A percentile compares a stretch with the other conserved stretches of the same genome.
Conservation (phyloP, 1,140 invertebrate species). For the Neuroterus valhalla region DNA sequence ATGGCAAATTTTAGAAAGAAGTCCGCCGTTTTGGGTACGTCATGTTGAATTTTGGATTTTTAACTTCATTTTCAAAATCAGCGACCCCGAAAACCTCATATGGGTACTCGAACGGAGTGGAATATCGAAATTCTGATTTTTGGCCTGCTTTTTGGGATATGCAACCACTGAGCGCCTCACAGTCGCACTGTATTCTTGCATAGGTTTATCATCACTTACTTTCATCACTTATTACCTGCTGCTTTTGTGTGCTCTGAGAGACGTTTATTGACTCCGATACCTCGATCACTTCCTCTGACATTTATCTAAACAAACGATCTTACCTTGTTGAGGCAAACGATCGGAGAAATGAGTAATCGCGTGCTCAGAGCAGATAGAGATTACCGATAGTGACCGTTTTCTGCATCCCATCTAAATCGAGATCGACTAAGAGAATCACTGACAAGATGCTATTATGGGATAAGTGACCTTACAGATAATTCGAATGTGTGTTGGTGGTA, state of each 20-base stretch:
- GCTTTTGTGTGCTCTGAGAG: neutral
- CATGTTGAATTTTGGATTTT: too few species aligned
- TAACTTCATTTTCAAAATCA: too few species aligned
- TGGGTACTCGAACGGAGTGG: too few species aligned
- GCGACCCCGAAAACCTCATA: too few species aligned
- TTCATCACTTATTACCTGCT: neutral
- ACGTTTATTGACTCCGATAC: slow-evolving; percentile 16
- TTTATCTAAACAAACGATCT: slow-evolving; percentile 23
- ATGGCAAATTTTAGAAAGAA: too few species aligned
- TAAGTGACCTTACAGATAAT: neutral
- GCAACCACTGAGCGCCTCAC: too few species aligned
- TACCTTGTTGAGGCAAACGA: slow-evolving; percentile 20
- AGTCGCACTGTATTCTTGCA: neutral
- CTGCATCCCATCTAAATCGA: slow-evolving; percentile 18
- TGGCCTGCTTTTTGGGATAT: too few species aligned
- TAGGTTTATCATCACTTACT: neutral
- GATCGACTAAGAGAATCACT: neutral
- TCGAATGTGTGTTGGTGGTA: neutral
- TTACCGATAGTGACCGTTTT: neutral
- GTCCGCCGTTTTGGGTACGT: too few species aligned
- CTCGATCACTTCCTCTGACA: slow-evolving; percentile 33
- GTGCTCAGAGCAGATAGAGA: slow-evolving; percentile 5
- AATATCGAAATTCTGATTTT: too few species aligned
- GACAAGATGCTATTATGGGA: slow-evolving; percentile 4
- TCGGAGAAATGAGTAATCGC: slow-evolving; percentile 15